These are phyloP conservation scores for Henricia sp. DNA, from an alignment of 53 echinoderm and acorn worm genomes.

Conservation along the genomic window DNA sequence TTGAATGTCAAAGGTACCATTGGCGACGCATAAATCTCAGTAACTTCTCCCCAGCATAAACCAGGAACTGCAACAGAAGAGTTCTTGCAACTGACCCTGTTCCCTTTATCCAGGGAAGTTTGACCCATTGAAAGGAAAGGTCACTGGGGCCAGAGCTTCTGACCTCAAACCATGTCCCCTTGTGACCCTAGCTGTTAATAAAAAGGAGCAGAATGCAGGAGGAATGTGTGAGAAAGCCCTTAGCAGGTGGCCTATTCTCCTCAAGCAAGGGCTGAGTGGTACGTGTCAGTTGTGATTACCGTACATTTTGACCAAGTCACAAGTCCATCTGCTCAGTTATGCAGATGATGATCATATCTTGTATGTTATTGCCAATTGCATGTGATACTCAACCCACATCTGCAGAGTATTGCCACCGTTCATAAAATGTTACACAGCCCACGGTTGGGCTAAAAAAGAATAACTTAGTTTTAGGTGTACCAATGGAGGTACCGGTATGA, in stretches of 20 bases:
- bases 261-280: not conserved
- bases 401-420: too few species aligned
- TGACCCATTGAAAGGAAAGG: slow-evolving; percentile 18
- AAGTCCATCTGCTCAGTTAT: too few species aligned
- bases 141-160: slow-evolving; percentile 10
- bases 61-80: too few species aligned
- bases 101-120: slow-evolving; percentile 37
- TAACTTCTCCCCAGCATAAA: not conserved
- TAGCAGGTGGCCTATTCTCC: slow-evolving; percentile 25
- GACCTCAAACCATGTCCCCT: not conserved
- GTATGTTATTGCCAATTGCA: too few species aligned
- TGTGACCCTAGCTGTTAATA: slow-evolving; percentile 24
- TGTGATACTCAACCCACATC: too few species aligned
- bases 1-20: slow-evolving; percentile 12
- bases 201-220: slow-evolving; percentile 26
- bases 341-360: too few species aligned
- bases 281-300: too few species aligned
- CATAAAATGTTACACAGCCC: too few species aligned
- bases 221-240: slow-evolving; percentile 29
- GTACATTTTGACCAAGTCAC: too few species aligned
- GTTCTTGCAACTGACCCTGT: slow-evolving; percentile 4
- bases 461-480: too few species aligned
- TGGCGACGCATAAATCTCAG: slow-evolving; percentile 13
- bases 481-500: too few species aligned
- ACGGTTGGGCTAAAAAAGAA: too few species aligned